Percentiles rank a stretch among this genome's conserved stretches.
These are phyloP conservation scores for Ellobius talpinus DNA, from an alignment of 2,113 vertebrate genomes.

Conservation along the genomic window DNA sequence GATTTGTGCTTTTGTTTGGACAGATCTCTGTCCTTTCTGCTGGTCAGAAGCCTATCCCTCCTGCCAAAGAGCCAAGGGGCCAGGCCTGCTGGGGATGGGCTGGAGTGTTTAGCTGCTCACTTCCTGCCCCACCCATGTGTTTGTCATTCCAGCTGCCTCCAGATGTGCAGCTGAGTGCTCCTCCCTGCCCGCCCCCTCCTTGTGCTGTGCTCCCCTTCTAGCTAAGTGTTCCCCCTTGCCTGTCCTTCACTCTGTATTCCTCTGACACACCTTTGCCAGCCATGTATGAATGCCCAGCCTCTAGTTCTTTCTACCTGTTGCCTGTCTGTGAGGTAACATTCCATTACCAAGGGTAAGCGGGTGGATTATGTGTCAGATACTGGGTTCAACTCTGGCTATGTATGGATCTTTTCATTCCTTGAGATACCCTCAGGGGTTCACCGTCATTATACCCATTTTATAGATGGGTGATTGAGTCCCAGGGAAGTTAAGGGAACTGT, in stretches of 20 bases:
- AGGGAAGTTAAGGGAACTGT: neutral
- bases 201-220: neutral
- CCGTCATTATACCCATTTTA: neutral
- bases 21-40: conserved; percentile 4
- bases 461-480: neutral
- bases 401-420: rapidly evolving
- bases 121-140: neutral
- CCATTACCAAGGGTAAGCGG: neutral
- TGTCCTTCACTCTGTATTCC: neutral
- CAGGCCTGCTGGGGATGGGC: neutral
- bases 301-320: no score
- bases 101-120: neutral
- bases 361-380: neutral
- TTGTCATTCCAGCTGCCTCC: neutral
- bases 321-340: neutral
- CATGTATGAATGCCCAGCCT: rapidly evolving
- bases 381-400: neutral
- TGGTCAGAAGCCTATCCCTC: neutral
- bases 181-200: neutral
- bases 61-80: neutral
- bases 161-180: neutral
- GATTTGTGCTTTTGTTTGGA: neutral
- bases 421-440: neutral
- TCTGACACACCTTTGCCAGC: neutral
- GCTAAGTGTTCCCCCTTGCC: neutral